These are phyloP conservation scores for Tetraodon nigroviridis DNA, from an alignment of 2,113 vertebrate genomes.

Conservation along the genomic window DNA sequence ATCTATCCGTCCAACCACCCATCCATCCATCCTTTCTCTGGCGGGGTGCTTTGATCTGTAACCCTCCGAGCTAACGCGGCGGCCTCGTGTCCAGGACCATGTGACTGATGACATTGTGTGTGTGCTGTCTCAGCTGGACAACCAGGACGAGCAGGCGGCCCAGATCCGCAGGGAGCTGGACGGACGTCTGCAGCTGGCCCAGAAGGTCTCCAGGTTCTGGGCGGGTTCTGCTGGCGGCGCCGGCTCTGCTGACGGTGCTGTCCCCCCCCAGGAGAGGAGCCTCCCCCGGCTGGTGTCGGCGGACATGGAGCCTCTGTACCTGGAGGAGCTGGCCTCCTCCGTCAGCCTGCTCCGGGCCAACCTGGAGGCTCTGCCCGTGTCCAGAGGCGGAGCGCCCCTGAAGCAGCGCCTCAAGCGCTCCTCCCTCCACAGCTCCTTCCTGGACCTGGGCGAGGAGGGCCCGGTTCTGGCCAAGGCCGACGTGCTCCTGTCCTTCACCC, in stretches of 20 bases:
- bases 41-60: too few species aligned
- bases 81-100: neutral
- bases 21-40: too few species aligned
- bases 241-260: neutral
- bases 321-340: conserved; percentile 89
- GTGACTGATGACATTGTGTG: conserved; percentile 7
- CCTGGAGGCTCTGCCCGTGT: conserved; percentile 95
- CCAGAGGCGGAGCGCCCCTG: conserved; percentile 91
- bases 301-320: conserved; percentile 89
- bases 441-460: conserved; percentile 92
- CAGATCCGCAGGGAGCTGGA: conserved; percentile 96
- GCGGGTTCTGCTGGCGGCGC: neutral
- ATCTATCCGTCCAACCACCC: too few species aligned
- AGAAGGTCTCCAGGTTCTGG: conserved; percentile 78
- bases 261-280: conserved; percentile 78
- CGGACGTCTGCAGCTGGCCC: conserved; percentile 87
- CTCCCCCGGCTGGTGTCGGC: conserved; percentile 81
- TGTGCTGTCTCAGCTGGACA: conserved; percentile 81
- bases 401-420: conserved; percentile 94
- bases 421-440: conserved; percentile 85
- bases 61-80: too few species aligned
- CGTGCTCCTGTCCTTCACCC: conserved; percentile 87
- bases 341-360: conserved; percentile 96
- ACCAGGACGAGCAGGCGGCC: conserved; percentile 94
- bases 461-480: conserved; percentile 91